Conservation (phyloP, 2,797 vertebrate genomes). For the Ctenopoma multispine region DNA sequence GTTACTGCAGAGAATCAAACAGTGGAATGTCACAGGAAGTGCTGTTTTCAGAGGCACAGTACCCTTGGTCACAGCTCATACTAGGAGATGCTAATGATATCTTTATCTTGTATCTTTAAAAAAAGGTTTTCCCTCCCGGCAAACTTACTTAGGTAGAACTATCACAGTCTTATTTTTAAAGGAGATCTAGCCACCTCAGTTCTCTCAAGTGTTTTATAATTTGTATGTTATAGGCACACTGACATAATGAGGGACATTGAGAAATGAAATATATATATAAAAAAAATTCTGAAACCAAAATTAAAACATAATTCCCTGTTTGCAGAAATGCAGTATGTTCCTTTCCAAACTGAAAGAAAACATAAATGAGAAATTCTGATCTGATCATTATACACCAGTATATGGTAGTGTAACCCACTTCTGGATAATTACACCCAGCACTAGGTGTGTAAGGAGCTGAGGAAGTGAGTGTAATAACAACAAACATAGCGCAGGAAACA, state of each 20-base stretch:
- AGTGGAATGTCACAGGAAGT: conserved; percentile 81
- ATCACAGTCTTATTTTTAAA: conserved; percentile 56
- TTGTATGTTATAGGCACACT: conserved; percentile 10
- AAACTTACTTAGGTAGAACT: conserved; percentile 47
- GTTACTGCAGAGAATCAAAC: conserved; percentile 85
- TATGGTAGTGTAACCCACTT: background rate
- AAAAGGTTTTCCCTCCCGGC: conserved; percentile 54
- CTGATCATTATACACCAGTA: conserved; percentile 12
- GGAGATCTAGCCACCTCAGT: conserved; percentile 29
- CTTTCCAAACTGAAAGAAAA: conserved; percentile 7
- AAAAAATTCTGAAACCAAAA: conserved; percentile 7
- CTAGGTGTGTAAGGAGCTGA: conserved; percentile 17
- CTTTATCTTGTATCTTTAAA: conserved; percentile 55
- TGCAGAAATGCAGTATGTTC: conserved; percentile 5
- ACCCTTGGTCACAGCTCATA: conserved; percentile 73
- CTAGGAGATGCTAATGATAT: conserved; percentile 77
- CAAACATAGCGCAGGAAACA: conserved; percentile 28
- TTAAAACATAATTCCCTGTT: conserved; percentile 4
- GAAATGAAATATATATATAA: background rate
- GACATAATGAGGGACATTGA: conserved; percentile 1
- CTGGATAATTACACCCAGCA: conserved; percentile 13
- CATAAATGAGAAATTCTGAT: conserved; percentile 13
- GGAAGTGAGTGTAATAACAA: conserved; percentile 27
- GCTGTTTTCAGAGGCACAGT: conserved; percentile 72
- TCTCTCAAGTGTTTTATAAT: conserved; percentile 26